These are phyloP conservation scores for Drosophila chauvacae DNA, from an alignment of 1,140 invertebrate species.

Conservation along the genomic window DNA sequence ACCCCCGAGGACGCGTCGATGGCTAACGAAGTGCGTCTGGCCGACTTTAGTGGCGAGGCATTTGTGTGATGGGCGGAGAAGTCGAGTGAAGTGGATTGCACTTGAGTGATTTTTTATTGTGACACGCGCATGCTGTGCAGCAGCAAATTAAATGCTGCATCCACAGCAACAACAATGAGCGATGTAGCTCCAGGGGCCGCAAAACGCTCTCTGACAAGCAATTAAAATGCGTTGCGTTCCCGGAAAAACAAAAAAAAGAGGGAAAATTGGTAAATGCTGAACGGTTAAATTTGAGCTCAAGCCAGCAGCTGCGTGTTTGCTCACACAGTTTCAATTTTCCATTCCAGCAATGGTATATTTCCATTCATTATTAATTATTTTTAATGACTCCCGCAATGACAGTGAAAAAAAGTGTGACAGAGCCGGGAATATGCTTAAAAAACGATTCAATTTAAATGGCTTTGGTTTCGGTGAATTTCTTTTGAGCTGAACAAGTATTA, in stretches of 20 bases:
- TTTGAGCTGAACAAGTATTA: constrained; percentile 11
- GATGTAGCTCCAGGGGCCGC: constrained; percentile 25
- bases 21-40: constrained; percentile 65
- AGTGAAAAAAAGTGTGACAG: constrained; percentile 22
- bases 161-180: constrained; percentile 60
- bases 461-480: not conserved
- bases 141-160: constrained; percentile 70
- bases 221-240: constrained; percentile 73
- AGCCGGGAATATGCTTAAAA: constrained; percentile 12
- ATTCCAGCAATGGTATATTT: constrained; percentile 65
- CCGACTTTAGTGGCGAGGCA: constrained; percentile 27
- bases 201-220: constrained; percentile 63
- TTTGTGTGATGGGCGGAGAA: constrained; percentile 18
- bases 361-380: constrained; percentile 73
- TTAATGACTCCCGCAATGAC: constrained; percentile 58
- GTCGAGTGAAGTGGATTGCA: constrained; percentile 52
- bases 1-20: constrained; percentile 43
- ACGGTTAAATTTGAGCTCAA: constrained; percentile 68
- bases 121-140: constrained; percentile 69
- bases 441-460: constrained; percentile 43
- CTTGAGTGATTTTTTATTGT: constrained; percentile 80
- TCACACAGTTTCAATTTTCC: constrained; percentile 63
- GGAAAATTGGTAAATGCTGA: constrained; percentile 61
- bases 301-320: constrained; percentile 30
- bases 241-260: constrained; percentile 32